These are phyloP conservation scores for Danio aesculapii DNA, from an alignment of 2,797 vertebrate species.

Conservation along the genomic window DNA sequence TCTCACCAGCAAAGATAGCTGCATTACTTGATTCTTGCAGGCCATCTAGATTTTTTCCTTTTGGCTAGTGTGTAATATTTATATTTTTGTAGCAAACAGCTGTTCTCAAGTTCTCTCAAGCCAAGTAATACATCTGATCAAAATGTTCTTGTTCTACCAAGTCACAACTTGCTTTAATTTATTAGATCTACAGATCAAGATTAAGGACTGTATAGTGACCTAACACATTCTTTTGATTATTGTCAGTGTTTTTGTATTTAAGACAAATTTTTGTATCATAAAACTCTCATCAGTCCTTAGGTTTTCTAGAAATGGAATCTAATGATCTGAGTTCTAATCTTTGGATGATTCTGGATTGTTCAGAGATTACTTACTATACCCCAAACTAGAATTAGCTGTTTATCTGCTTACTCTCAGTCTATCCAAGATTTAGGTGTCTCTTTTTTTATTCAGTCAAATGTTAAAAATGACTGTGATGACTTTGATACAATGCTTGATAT, in stretches of 20 bases:
- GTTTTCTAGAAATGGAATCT: background rate
- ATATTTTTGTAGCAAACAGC: background rate
- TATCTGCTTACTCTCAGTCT: too few relatives aligned
- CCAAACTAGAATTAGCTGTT: too few relatives aligned
- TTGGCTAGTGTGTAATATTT: background rate
- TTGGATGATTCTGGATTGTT: too few relatives aligned
- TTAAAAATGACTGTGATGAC: too few relatives aligned
- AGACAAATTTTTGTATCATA: background rate
- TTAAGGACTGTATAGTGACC: background rate
- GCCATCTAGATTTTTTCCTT: background rate
- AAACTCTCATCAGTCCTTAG: background rate
- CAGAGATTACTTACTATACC: too few relatives aligned
- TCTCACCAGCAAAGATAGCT: background rate
- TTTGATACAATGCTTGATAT: too few relatives aligned
- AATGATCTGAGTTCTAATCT: too few relatives aligned
- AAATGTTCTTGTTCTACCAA: background rate
- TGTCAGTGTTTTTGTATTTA: background rate
- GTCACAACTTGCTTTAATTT: slow-evolving; percentile 2
- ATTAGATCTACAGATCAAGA: background rate
- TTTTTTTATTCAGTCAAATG: too few relatives aligned
- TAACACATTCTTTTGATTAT: background rate
- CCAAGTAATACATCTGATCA: slow-evolving; percentile 1
- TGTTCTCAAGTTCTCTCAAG: background rate
- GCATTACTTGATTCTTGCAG: background rate
- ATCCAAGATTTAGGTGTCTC: too few relatives aligned